Evolutionary conservation across 2,797 vertebrate species (phyloP), one percentile per base, ranked within the genome.

Genomic region (Chlorospingus semifuscus): DNA sequence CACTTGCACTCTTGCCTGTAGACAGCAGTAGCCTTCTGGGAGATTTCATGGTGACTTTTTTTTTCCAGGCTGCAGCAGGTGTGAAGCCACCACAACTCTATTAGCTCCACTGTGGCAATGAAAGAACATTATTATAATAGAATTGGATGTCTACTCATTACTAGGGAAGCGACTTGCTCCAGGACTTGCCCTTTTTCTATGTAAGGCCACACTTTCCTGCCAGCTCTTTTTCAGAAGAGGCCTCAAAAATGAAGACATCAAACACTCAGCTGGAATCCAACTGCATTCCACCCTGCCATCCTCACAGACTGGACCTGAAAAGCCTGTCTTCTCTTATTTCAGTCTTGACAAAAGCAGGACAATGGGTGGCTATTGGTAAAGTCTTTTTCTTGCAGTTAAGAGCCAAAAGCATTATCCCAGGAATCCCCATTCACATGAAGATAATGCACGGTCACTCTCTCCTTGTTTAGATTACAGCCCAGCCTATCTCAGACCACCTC

Each of bases 51-150:
- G 80, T 81, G 93, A 84, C 68, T 97, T 93, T 68, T 50, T 70
- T 37, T 34, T 94, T 86, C 96, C 95, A 88, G 96, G 87, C 94
- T 97, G 92, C 90, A 97, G 98, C 98, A 98, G 96, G 94, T 98
- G 96, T 97, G 97, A 98, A 98, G 97, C 98, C 97, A 97, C 98
- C 98, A 98, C 96, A 98, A 94, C 97, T 98, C 98, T 98, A 98
- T 98, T 98, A 98, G 97, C 97, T 98, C 96, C 95, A 93, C 96
- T 87, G 79, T 89, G 95, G 97, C 96, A 97, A 98, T 97, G 97
- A 98, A 98, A 98, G 96, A 93, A 93, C 96, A 97, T 98, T 98
- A 98, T 97, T 97, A 97, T 96, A 97, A 97, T 96, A 97, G 96
- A 98, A 97, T 75, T 96, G 93, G 86, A 96, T 95, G 57, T 63